phyloP scores from a whole-genome alignment of 1,140 invertebrate genomes.

The Bombus terrestris region DNA sequence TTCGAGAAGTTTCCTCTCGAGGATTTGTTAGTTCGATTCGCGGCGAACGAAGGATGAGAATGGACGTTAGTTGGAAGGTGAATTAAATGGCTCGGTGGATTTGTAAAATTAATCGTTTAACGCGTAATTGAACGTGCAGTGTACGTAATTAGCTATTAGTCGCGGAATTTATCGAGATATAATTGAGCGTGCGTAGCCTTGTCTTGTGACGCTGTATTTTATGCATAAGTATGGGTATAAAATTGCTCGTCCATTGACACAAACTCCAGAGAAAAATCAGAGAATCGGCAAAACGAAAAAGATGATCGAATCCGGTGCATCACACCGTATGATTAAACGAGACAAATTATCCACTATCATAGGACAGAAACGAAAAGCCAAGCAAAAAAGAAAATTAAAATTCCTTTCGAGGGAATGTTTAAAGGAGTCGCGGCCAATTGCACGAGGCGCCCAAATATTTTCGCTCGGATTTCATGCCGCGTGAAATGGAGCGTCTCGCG shows the following conservation, averaged over 20 bases:
- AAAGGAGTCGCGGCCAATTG: constrained; percentile 66
- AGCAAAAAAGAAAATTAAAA: neutral
- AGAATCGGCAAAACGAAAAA: neutral
- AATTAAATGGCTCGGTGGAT: constrained; percentile 2
- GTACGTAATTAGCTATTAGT: constrained; percentile 3
- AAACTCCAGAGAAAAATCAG: neutral
- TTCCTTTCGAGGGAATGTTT: neutral
- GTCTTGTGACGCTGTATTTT: neutral
- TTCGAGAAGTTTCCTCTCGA: neutral
- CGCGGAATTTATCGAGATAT: neutral
- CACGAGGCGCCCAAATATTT: constrained; percentile 71
- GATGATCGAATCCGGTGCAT: too few species aligned
- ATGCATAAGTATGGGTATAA: neutral
- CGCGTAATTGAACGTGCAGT: neutral
- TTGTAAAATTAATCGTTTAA: constrained; percentile 27
- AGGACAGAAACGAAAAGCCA: too few species aligned
- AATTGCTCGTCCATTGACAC: neutral
- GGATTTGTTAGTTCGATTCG: neutral
- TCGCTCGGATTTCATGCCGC: constrained; percentile 69
- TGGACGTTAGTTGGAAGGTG: neutral
- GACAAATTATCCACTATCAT: neutral
- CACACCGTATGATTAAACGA: neutral
- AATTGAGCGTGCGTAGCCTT: neutral
- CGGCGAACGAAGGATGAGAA: neutral
- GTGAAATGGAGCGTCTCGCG: constrained; percentile 73